These are phyloP conservation scores for Cydia fagiglandana DNA, from an alignment of 1,140 invertebrate genomes.

Conservation along the genomic window DNA sequence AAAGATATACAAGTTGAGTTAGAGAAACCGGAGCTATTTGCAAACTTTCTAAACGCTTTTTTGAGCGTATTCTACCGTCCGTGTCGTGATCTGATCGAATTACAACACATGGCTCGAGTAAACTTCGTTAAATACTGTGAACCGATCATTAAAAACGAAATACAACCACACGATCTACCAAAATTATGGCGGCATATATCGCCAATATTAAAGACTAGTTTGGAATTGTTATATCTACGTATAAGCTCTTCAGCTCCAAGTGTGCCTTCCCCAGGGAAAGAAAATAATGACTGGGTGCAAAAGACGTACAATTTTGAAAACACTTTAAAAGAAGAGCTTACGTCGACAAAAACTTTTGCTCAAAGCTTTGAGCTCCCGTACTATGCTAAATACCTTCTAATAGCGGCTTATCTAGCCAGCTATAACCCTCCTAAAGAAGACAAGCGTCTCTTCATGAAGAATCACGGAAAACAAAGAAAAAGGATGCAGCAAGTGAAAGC, in stretches of 20 bases:
- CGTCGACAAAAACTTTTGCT: slow-evolving; percentile 80
- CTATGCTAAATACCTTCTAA: slow-evolving; percentile 92
- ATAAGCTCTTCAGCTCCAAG: slow-evolving; percentile 70
- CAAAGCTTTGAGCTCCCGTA: slow-evolving; percentile 91
- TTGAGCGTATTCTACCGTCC: slow-evolving; percentile 89
- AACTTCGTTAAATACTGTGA: slow-evolving; percentile 88
- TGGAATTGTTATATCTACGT: slow-evolving; percentile 89
- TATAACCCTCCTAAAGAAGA: slow-evolving; percentile 94
- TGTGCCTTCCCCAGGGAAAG: slow-evolving; percentile 56
- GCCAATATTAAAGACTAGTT: slow-evolving; percentile 85
- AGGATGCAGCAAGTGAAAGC: slow-evolving; percentile 80
- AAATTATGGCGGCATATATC: slow-evolving; percentile 89
- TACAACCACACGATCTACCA: slow-evolving; percentile 81
- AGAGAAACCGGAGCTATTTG: slow-evolving; percentile 83
- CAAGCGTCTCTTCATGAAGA: slow-evolving; percentile 89
- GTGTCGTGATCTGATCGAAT: slow-evolving; percentile 89
- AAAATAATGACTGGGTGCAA: slow-evolving; percentile 48
- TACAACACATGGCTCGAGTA: slow-evolving; percentile 85
- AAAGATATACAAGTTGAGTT: slow-evolving; percentile 56
- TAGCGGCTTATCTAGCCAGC: slow-evolving; percentile 94
- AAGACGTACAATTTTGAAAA: slow-evolving; percentile 59
- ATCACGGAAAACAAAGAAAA: slow-evolving; percentile 83
- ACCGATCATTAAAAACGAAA: slow-evolving; percentile 81
- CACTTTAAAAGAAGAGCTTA: slow-evolving; percentile 68
- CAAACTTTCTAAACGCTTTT: slow-evolving; percentile 89